These are phyloP conservation scores for Dendronephthya gigantea DNA, from an alignment of 64 coral and sea anemone genomes.

Conservation along the genomic window DNA sequence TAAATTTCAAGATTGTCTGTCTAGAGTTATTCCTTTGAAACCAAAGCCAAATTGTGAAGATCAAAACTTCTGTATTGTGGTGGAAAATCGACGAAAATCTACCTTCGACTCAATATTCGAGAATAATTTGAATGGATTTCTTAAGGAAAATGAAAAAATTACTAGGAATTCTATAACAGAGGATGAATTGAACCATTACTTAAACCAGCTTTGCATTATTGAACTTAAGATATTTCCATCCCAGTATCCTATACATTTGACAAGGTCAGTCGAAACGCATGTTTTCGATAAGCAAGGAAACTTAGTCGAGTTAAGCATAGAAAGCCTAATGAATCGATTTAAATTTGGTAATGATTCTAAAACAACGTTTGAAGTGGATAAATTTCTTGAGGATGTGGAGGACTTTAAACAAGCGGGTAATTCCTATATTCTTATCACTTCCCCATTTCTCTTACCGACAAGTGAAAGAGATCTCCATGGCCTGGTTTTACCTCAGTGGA, in stretches of 20 bases:
- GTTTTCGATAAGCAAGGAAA: not conserved
- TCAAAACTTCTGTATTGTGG: not conserved
- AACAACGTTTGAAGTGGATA: slow-evolving; percentile 33
- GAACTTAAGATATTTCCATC: slow-evolving; percentile 40
- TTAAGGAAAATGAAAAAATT: slow-evolving; percentile 20
- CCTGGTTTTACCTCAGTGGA: slow-evolving; percentile 58
- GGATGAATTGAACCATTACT: not conserved
- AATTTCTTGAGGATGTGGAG: slow-evolving; percentile 35
- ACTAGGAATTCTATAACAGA: not conserved
- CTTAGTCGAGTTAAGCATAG: slow-evolving; percentile 27
- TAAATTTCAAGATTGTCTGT: not conserved
- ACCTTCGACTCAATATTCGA: slow-evolving; percentile 20
- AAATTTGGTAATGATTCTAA: not conserved
- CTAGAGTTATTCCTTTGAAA: not conserved
- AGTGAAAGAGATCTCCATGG: slow-evolving; percentile 48
- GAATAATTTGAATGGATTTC: slow-evolving; percentile 24
- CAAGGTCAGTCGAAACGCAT: slow-evolving; percentile 25
- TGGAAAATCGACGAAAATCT: slow-evolving; percentile 13
- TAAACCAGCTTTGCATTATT: slow-evolving; percentile 39
- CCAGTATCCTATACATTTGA: slow-evolving; percentile 60
- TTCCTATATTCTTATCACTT: slow-evolving; percentile 50
- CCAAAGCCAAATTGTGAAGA: not conserved
- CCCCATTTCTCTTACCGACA: slow-evolving; percentile 35
- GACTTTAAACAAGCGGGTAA: slow-evolving; percentile 41
- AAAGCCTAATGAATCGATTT: slow-evolving; percentile 37